These are phyloP conservation scores for Sciurus vulgaris DNA, from an alignment of 2,797 vertebrate species.

Conservation along the genomic window DNA sequence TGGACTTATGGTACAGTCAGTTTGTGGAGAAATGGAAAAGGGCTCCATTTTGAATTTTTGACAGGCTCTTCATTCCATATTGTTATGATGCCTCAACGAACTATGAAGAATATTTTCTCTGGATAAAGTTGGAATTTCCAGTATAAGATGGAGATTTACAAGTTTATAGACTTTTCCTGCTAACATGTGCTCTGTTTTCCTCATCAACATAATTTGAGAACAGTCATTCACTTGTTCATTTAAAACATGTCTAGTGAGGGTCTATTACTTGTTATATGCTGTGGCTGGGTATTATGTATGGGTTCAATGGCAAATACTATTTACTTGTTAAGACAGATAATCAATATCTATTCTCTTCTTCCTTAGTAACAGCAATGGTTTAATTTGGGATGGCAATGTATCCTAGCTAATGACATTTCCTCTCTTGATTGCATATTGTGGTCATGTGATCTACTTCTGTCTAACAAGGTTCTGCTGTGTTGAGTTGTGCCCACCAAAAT, in stretches of 20 bases:
- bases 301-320: neutral
- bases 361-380: neutral
- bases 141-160: neutral
- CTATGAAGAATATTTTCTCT: neutral
- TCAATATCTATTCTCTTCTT: neutral
- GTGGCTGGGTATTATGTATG: neutral
- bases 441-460: neutral
- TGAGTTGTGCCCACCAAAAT: neutral
- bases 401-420: neutral
- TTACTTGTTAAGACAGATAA: slow-evolving; percentile 30
- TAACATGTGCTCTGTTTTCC: neutral
- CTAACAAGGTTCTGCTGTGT: neutral
- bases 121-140: neutral
- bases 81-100: neutral
- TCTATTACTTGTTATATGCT: neutral
- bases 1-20: neutral
- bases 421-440: neutral
- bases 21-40: neutral
- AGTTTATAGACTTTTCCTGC: neutral
- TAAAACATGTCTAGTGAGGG: neutral
- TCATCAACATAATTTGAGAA: neutral
- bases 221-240: neutral
- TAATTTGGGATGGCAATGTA: neutral
- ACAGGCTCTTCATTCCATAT: neutral
- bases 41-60: neutral